phyloP scores from a whole-genome alignment of 2,797 vertebrate species.

The Anableps anableps region DNA sequence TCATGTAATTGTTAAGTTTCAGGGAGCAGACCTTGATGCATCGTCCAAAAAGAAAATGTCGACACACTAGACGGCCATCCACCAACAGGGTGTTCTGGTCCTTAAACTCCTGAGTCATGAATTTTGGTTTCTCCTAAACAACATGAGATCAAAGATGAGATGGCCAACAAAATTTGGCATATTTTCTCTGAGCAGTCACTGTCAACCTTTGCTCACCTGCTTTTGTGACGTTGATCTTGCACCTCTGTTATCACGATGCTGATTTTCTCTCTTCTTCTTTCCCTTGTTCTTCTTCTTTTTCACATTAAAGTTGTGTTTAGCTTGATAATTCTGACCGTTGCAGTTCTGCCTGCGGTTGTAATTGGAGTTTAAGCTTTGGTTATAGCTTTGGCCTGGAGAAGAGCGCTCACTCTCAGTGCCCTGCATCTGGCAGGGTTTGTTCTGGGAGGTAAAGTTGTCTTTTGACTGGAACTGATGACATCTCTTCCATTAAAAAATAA shows the following conservation, averaged over 20 bases:
- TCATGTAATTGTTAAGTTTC: neutral
- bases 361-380: neutral
- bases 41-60: slow-evolving; percentile 87
- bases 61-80: slow-evolving; percentile 89
- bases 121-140: slow-evolving; percentile 62
- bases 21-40: slow-evolving; percentile 85
- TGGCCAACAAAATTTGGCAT: fast-evolving
- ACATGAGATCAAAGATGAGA: slow-evolving; percentile 39
- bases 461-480: slow-evolving; percentile 2
- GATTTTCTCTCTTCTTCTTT: neutral
- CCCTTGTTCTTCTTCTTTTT: slow-evolving; percentile 15
- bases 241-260: neutral
- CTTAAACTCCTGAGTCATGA: slow-evolving; percentile 90
- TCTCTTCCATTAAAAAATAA: slow-evolving; percentile 34
- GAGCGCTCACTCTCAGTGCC: neutral
- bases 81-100: slow-evolving; percentile 86
- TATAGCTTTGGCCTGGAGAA: neutral
- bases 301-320: neutral
- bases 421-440: neutral
- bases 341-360: neutral
- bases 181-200: neutral
- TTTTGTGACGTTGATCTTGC: neutral
- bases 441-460: slow-evolving; percentile 1
- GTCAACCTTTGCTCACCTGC: slow-evolving; percentile 28
- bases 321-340: slow-evolving; percentile 12